Conservation (phyloP, 2,888 invertebrate genomes). For the Epicampocera succincta region DNA sequence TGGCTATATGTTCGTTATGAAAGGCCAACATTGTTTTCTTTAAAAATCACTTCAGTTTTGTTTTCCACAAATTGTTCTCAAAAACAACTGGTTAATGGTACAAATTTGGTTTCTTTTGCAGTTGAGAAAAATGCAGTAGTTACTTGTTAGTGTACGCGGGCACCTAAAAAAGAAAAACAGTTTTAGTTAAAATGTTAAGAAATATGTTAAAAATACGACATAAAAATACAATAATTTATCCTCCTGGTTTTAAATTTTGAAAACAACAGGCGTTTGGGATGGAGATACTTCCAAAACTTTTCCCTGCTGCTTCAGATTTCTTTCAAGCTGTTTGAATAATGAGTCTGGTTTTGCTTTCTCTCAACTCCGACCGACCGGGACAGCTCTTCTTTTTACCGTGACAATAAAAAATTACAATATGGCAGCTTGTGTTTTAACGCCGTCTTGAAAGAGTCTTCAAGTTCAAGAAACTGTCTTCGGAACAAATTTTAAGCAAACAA, state of each 20-base stretch:
- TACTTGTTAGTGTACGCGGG: conserved; percentile 6
- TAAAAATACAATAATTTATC: neutral
- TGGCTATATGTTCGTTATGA: conserved; percentile 82
- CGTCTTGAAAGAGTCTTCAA: conserved; percentile 18
- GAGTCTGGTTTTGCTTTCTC: conserved; percentile 67
- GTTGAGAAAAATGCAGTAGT: conserved; percentile 29
- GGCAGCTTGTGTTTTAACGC: neutral
- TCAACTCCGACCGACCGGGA: conserved; percentile 50
- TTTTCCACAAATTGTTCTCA: conserved; percentile 11
- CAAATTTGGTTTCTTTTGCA: conserved; percentile 28
- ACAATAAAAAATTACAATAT: neutral
- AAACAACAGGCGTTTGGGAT: too few relatives aligned
- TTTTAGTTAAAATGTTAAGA: neutral
- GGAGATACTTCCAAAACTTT: conserved; percentile 4
- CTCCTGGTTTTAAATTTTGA: neutral
- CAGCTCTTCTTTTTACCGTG: conserved; percentile 17
- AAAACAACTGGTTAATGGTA: conserved; percentile 19
- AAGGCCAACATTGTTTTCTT: conserved; percentile 80
- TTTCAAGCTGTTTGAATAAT: conserved; percentile 58
- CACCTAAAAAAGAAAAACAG: conserved; percentile 62
- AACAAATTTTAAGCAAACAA: conserved; percentile 2
- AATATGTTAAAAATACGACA: neutral
- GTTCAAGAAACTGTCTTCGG: conserved; percentile 47
- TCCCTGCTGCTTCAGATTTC: neutral
- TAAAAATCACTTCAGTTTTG: conserved; percentile 18